phyloP scores from a whole-genome alignment of 1,140 invertebrate genomes.

The Sycophaga agraensis region DNA sequence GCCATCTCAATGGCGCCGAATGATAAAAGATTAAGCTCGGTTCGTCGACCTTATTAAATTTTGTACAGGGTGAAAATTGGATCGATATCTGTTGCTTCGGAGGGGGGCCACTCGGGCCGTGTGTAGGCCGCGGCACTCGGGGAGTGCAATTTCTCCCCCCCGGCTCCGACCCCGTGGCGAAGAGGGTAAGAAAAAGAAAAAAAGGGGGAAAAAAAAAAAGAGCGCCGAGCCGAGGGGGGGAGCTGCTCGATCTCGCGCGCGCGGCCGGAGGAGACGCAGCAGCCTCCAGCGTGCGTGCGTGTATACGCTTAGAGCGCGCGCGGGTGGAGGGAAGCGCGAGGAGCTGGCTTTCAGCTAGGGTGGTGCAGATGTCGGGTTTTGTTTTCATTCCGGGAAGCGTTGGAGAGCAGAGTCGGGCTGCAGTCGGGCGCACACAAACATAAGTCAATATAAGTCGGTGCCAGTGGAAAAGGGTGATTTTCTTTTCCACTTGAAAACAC shows the following conservation, averaged over 20 bases:
- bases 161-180: too few species aligned
- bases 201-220: too few species aligned
- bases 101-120: not conserved
- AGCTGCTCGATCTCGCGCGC: too few species aligned
- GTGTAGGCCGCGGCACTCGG: too few species aligned
- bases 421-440: conserved; percentile 30
- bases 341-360: conserved; percentile 22
- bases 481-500: conserved; percentile 16
- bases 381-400: conserved; percentile 29
- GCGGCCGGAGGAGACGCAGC: too few species aligned
- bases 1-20: too few species aligned
- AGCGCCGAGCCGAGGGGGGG: too few species aligned
- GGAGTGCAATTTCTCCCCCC: too few species aligned
- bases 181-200: too few species aligned
- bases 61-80: conserved; percentile 15
- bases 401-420: conserved; percentile 12
- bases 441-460: conserved; percentile 30
- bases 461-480: conserved; percentile 10
- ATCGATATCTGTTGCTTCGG: conserved; percentile 28
- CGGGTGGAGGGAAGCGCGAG: conserved; percentile 3
- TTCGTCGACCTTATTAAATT: conserved; percentile 25
- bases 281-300: too few species aligned
- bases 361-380: conserved; percentile 21
- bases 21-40: conserved; percentile 15
- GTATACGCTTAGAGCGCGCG: too few species aligned